Evolutionary conservation across 2,797 vertebrate species (phyloP), one percentile per base, ranked within the genome.

Genomic region (Hippocampus kuda): DNA sequence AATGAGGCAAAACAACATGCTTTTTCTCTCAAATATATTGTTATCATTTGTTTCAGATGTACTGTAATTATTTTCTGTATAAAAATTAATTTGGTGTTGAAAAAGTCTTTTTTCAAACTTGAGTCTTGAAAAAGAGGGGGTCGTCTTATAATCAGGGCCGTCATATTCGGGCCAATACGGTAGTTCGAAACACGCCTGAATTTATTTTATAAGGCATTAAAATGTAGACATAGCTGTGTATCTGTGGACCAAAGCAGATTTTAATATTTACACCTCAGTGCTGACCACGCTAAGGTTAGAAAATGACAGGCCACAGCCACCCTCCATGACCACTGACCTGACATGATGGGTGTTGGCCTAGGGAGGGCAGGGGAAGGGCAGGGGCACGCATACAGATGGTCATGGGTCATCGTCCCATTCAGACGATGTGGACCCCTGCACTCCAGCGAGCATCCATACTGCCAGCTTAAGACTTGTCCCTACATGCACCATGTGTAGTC

Each of bases 291-390:
- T 89, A 87, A 90, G 85, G 83, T 84, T 72, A 63, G 56, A 82
- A 88, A 89, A 90, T 91, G 89, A 88, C 81, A 88, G 87, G 84
- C 85, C 87, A 86, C 84, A 87, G 79, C 72, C 72, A 68, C 67
- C 72, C 71, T 66, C 69, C 75, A 76, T 84, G 78, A 75, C 77
- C 75, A 82, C 79, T 88, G 84, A 83, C 83, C 82, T 79, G 77
- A 82, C 79, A 79, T 86, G 88, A 89, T 86, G 75, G 76, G 68
- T 70, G 72, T 68, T 20, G 67, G 56, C 71, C 70, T 62, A 66
- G 67, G 68, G 66, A 66, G 67, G 68, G 64, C 12, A 38, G 30
- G 30, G 53, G 69, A 53, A 38, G 34, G 16, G 51, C 71, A 69
- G 42, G 44, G 44, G 11, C 44, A 46, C 13, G 2, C 44, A 46